phyloP scores from a whole-genome alignment of 2,113 vertebrate genomes.

The Cyprinus carpio region DNA sequence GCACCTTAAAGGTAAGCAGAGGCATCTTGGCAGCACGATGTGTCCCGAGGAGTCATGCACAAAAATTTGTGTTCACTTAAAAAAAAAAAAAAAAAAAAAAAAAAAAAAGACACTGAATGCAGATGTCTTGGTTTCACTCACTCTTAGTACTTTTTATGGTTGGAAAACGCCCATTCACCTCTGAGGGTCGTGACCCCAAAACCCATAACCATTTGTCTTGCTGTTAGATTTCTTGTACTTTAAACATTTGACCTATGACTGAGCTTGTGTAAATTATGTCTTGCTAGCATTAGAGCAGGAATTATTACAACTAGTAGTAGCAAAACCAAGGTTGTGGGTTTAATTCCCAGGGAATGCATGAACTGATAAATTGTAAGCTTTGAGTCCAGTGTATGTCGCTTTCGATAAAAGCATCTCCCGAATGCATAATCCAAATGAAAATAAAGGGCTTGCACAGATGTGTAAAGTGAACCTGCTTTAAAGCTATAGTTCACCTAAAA shows the following conservation, averaged over 20 bases:
- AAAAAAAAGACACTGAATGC: fast-evolving
- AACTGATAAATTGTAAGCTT: too few species aligned
- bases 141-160: neutral
- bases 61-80: neutral
- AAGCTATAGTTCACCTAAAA: too few species aligned
- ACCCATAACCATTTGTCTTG: neutral
- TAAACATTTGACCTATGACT: neutral
- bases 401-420: too few species aligned
- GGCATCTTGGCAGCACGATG: slow-evolving; percentile 16
- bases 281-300: too few species aligned
- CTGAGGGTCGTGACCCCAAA: neutral
- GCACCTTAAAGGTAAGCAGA: neutral
- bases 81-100: neutral
- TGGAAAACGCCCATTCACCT: neutral
- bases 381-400: too few species aligned
- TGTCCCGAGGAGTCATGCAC: neutral
- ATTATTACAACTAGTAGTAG: too few species aligned
- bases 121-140: neutral
- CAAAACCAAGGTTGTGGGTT: too few species aligned
- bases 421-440: too few species aligned
- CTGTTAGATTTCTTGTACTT: neutral
- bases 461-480: neutral
- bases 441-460: too few species aligned
- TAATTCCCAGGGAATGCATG: too few species aligned
- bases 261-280: too few species aligned